Percentiles rank a stretch among this genome's conserved stretches.
phyloP scores from a whole-genome alignment of 1,140 invertebrate genomes.

The Temnothorax nylanderi region DNA sequence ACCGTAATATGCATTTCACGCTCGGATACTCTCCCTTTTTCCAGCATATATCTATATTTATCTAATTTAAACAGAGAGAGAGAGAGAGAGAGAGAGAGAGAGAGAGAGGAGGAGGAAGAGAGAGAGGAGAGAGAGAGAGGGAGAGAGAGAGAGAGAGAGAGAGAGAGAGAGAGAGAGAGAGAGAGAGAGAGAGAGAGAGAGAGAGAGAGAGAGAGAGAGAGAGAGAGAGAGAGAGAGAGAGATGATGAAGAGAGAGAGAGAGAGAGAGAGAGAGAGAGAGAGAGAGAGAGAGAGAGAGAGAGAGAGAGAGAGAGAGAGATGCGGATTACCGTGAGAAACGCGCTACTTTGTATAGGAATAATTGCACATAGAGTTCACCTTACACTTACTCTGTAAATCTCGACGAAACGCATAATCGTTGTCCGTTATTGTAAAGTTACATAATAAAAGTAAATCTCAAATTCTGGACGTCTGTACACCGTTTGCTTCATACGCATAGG shows the following conservation, averaged over 20 bases:
- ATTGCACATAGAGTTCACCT: conserved; percentile 35
- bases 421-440: conserved; percentile 61
- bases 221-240: neutral
- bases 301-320: neutral
- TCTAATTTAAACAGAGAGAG: conserved; percentile 20
- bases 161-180: too few relatives aligned
- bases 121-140: too few relatives aligned
- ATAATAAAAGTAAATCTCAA: conserved; percentile 27
- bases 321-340: neutral
- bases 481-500: neutral
- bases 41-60: conserved; percentile 7
- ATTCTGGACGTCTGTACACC: neutral
- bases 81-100: too few relatives aligned
- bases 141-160: too few relatives aligned
- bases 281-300: too few relatives aligned
- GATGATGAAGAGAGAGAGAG: too few relatives aligned
- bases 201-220: neutral
- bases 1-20: neutral
- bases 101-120: too few relatives aligned
- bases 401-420: conserved; percentile 34
- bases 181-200: neutral
- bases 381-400: neutral
- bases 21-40: neutral
- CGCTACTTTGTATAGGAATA: conserved; percentile 10
- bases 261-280: too few relatives aligned